phyloP scores from a whole-genome alignment of 2,888 invertebrate species.

The Graphium colonna region DNA sequence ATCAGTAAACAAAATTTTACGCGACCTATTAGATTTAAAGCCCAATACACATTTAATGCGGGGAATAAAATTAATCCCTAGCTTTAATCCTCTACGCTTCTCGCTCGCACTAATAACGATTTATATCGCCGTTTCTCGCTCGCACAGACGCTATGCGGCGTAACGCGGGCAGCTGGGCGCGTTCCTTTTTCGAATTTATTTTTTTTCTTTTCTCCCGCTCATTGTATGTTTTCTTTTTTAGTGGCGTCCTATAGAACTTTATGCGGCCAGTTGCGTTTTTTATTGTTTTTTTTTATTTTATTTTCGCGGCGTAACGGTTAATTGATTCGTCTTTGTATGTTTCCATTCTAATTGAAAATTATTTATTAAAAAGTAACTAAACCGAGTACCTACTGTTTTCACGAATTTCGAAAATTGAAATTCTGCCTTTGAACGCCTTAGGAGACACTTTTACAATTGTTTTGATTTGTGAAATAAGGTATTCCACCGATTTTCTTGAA shows the following conservation, averaged over 20 bases:
- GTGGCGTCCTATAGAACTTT: conserved; percentile 65
- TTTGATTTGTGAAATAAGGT: too few species aligned
- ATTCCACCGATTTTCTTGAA: too few species aligned
- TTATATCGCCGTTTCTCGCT: conserved; percentile 37
- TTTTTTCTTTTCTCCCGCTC: conserved; percentile 33
- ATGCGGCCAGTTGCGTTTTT: conserved; percentile 68
- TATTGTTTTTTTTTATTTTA: conserved; percentile 70
- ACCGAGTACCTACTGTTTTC: too few species aligned
- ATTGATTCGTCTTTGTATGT: conserved; percentile 42
- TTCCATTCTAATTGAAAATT: too few species aligned
- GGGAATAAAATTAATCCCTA: conserved; percentile 68
- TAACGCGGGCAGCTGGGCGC: conserved; percentile 73
- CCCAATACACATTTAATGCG: conserved; percentile 59
- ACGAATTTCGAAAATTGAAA: too few species aligned
- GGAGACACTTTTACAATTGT: too few species aligned
- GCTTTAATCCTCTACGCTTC: conserved; percentile 59
- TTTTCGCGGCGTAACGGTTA: conserved; percentile 45
- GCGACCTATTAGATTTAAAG: conserved; percentile 57
- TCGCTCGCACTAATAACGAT: conserved; percentile 38
- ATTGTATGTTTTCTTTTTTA: conserved; percentile 58
- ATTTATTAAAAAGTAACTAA: too few species aligned
- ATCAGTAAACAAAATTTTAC: conserved; percentile 56
- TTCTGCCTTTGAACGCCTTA: too few species aligned
- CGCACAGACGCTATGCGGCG: conserved; percentile 47
- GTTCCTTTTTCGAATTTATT: conserved; percentile 60